Base-by-base conservation (phyloP, 2,113 vertebrate genomes). In the Microtus ochrogaster region DNA sequence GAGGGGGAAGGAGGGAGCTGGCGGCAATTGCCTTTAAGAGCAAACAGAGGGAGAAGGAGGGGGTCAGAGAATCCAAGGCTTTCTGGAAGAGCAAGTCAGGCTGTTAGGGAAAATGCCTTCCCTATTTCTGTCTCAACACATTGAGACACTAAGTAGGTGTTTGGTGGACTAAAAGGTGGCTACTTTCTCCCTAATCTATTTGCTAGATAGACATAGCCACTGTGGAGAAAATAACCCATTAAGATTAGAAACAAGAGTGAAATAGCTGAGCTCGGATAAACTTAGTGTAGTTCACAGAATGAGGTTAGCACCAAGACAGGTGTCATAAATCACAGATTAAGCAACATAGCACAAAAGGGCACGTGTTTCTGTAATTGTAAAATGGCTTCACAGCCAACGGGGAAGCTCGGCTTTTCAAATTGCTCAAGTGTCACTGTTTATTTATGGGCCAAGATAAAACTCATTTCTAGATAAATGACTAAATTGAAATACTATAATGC, bases 401-500 rank as follows among this genome's bases (percentile, higher is more conserved):
- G 96, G 87, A 97, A 97, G 79, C 66, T 89, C 92, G 98, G 94
- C 95, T 97, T 97, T 98, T 98, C 91, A 97, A 92, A 78, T 94
- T 93, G 87, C 68, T 95, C 3, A 84, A 96, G 89, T 97, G 95
- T 97, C 97, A 85, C 82, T 96, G 33, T 96, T 98, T 98, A 89
- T 82, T 97, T 98, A 92, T 97, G 91, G 97, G 96, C 79, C 90
- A 96, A 97, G 95, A 98, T 97, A 97, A 98, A 97, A 95, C 96
- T 93, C 68, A 97, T 97, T 97, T 97, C 93, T 96, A 97, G 97
- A 97, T 98, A 98, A 98, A 92, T 97, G 70, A 49, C 94, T 98
- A 94, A 98, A 97, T 94, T 92, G 97, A 97, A 98, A 94, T 97
- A 97, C 97, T 96, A 92, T 97, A 98, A 96, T 95, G 88, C 19